Evolutionary conservation across 2,888 invertebrate species (phyloP), one percentile per base, ranked within the genome.

Genomic region (Tinea trinotella): DNA sequence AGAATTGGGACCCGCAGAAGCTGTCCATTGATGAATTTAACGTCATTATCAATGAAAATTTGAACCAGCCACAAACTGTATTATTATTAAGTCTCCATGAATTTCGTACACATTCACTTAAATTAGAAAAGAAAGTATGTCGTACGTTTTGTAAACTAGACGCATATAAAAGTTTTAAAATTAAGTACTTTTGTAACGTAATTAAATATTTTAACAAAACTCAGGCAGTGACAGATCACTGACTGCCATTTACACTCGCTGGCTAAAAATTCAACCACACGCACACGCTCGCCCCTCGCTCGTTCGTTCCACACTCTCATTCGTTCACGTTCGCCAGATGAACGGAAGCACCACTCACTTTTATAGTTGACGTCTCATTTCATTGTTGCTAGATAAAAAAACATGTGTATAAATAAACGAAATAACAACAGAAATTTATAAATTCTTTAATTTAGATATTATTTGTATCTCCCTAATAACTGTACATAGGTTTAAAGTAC

Each of bases 1-100:
- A 94, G 88, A 94, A 94, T 73, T 78, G 75, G 55, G 91, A 90
- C 62, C 93, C 93, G 74, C 94, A 94, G 86, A 93, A 93, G 63
- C 87, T 84, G 76, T 93, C 92, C 88, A 93, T 90, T 64, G 88
- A 80, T 70, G 88, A 87, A 74, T 86, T 74, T 63, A 76, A 74
- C 67, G 83, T 76, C 84, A 84, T 82, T 74, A 79, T 88, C 72
- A 91, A 40, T 19, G 12, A 40, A n/a, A 46, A 19, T 9, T 10
- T 15, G 46, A 46, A 46, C 19, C 19, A 40, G 13, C 40, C 40
- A 40, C 13, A 17, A 40, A 36, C 36, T 36, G 10, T 36, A 36
- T 6, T 13, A 15, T 48, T 48, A 30, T 7, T 24, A n/a, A 50
- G 13, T 18, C 22, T 22, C 50, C 50, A 50, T 50, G 1, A 50